These are phyloP conservation scores for Pogona vitticeps DNA, from an alignment of 2,113 vertebrate species.

Conservation along the genomic window DNA sequence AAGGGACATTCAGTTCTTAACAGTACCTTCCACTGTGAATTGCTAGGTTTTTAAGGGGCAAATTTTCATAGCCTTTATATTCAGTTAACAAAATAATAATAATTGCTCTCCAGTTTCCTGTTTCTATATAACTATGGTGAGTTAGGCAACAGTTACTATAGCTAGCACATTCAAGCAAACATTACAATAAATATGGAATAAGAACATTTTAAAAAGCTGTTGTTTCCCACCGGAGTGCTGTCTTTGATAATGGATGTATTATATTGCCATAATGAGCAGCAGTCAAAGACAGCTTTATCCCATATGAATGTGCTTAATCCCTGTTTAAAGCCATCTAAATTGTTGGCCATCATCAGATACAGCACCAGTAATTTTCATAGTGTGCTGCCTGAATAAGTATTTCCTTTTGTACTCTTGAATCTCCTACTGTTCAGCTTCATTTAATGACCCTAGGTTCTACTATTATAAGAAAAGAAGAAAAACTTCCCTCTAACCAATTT, in stretches of 20 bases:
- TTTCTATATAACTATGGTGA: neutral
- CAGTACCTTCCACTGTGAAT: neutral
- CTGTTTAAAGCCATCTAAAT: too few relatives aligned
- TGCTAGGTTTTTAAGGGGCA: neutral
- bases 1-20: neutral
- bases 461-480: neutral
- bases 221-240: neutral
- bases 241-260: neutral
- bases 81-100: neutral
- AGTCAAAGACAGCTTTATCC: neutral
- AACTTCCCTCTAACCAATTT: neutral
- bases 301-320: neutral
- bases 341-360: too few relatives aligned
- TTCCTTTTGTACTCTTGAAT: neutral
- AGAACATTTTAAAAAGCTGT: neutral
- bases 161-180: neutral
- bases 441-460: neutral
- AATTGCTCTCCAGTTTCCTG: neutral
- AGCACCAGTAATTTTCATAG: too few relatives aligned
- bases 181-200: too few relatives aligned
- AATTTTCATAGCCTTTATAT: neutral
- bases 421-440: neutral
- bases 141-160: neutral
- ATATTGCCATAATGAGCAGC: neutral
- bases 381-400: neutral